Conservation (phyloP, 2,113 vertebrate genomes). For the Actenoides lindsayi region DNA sequence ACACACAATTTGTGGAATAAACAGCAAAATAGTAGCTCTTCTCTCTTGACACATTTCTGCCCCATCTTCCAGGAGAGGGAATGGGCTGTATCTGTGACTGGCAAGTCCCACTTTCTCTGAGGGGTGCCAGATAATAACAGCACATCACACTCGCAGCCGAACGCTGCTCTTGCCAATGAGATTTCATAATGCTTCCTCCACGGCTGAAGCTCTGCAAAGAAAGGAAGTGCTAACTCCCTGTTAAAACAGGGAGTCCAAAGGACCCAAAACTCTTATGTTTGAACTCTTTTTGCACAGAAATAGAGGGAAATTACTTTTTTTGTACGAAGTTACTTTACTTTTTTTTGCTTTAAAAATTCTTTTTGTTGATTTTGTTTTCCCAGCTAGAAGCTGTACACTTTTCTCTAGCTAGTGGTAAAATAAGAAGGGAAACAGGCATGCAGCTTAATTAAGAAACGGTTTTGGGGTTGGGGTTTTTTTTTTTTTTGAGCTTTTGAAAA, state of each 20-base stretch:
- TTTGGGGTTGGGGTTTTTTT: background rate
- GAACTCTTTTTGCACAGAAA: background rate
- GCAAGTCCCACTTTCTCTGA: background rate
- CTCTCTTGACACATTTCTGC: background rate
- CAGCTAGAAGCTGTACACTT: background rate
- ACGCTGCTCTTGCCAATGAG: background rate
- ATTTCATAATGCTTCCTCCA: background rate
- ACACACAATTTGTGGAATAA: background rate
- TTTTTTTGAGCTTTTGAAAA: background rate
- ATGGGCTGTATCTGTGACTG: background rate
- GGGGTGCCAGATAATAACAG: background rate
- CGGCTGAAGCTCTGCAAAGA: background rate
- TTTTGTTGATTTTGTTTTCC: background rate
- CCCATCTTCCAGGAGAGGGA: background rate
- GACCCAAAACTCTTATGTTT: background rate
- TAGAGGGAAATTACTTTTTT: background rate
- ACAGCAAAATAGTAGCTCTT: background rate
- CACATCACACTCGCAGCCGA: background rate
- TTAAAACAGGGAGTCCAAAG: background rate
- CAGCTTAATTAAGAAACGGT: background rate
- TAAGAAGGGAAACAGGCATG: background rate
- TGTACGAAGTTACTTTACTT: background rate
- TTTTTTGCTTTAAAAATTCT: no score
- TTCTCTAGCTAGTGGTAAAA: background rate
- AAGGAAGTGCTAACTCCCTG: background rate